These are phyloP conservation scores for Leptatherina wallacei DNA, from an alignment of 2,797 vertebrate species.

Conservation along the genomic window DNA sequence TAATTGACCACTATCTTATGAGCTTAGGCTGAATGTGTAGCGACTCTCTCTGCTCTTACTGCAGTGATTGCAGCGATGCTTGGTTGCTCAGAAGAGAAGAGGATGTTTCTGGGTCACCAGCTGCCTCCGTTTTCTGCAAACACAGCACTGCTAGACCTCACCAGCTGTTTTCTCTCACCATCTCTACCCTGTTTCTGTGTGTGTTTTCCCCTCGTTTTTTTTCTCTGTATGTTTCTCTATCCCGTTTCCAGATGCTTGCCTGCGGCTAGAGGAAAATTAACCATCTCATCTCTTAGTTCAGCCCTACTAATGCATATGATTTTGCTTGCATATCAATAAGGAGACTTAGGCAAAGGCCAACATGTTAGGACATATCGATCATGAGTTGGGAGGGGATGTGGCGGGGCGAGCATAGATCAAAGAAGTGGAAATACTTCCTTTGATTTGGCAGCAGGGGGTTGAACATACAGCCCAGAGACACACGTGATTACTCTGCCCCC, in stretches of 20 bases:
- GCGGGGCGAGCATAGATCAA: constrained; percentile 27
- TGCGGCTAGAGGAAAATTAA: constrained; percentile 62
- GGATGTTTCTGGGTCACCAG: constrained; percentile 81
- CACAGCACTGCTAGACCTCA: constrained; percentile 75
- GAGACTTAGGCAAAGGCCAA: constrained; percentile 38
- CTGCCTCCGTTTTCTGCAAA: constrained; percentile 75
- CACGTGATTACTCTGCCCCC: constrained; percentile 41
- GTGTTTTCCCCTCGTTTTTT: not conserved
- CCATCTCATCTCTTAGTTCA: constrained; percentile 40
- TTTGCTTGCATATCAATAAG: constrained; percentile 64
- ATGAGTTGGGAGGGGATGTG: constrained; percentile 8
- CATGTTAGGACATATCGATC: constrained; percentile 54
- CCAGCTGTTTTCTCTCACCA: constrained; percentile 76
- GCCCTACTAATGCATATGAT: constrained; percentile 38
- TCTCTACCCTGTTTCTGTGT: constrained; percentile 40
- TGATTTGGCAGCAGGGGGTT: constrained; percentile 34
- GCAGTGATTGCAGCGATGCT: constrained; percentile 58
- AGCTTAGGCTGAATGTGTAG: constrained; percentile 30
- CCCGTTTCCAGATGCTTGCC: constrained; percentile 60
- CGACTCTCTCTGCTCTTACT: constrained; percentile 36
- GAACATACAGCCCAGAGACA: constrained; percentile 42
- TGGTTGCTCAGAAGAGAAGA: constrained; percentile 44
- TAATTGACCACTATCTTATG: constrained; percentile 48
- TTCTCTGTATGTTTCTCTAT: constrained; percentile 32
- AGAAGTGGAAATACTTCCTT: constrained; percentile 15